Base-by-base conservation (phyloP, 1,140 invertebrate genomes). In the Leptinotarsa undecemlineata region DNA sequence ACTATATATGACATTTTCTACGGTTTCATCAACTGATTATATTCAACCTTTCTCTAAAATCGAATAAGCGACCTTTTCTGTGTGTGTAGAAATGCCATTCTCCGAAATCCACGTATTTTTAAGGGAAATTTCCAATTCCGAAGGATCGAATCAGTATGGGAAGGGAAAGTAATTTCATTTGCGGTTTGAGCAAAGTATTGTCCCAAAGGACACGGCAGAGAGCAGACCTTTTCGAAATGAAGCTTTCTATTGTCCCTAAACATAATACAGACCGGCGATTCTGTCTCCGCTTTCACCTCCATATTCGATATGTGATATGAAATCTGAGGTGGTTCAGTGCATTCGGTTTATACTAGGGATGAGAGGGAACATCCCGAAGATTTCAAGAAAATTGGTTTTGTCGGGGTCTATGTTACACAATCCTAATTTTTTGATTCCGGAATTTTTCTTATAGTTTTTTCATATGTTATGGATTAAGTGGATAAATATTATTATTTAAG, bases 121-220 rank as follows among this genome's bases (percentile, higher is more conserved):
- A 68, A 68, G 19, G 48, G n/a, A 70, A 51, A 70, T 70, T 70
- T 57, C 21, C 68, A 70, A 70, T 70, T 70, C 48, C 48, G 20
- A 42, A 21, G 21, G 23, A 71, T 42, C 71, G 61, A 60, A 64
- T 64, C 71, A 64, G 62, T 47, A 21, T 64, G 26, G 71, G 51
- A 72, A 72, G 62, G 51, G 71, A 72, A 64, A 72, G 71, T 64
- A 20, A 21, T 63, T 63, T 72, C 62, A 72, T 72, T 72, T 72
- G 71, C 51, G 71, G 71, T 72, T 63, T 23, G 51, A 71, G 51
- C 51, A 71, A 26, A 72, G 71, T 72, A 72, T 72, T 72, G 71
- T 72, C 71, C 26, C 62, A 48, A 48, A 63, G 57, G 19, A 48
- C 62, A 42, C 62, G 23, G 33, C 17, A 64, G 61, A 33, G 71